A percentile compares a stretch with the other conserved stretches of the same genome.
phyloP scores from a whole-genome alignment of 1,140 invertebrate species.

The Ericerus pela region DNA sequence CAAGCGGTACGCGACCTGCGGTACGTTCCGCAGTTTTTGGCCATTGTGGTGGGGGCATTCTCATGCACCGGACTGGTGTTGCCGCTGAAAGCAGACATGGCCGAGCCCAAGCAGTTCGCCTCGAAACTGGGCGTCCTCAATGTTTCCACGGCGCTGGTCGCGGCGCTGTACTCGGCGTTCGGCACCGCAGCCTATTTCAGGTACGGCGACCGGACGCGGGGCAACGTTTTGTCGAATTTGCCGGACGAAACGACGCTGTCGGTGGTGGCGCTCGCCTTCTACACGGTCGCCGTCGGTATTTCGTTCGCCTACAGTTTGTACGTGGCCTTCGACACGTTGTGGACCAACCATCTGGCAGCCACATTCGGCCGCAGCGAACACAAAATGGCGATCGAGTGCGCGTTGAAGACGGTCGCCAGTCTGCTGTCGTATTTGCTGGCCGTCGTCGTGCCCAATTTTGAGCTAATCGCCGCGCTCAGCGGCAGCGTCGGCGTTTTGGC shows the following conservation, averaged over 20 bases:
- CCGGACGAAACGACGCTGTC: conserved; percentile 31
- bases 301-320: conserved; percentile 45
- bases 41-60: conserved; percentile 47
- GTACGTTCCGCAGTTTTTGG: conserved; percentile 44
- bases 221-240: conserved; percentile 30
- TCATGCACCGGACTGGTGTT: conserved; percentile 46
- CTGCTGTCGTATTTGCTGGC: background rate
- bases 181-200: conserved; percentile 39
- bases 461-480: background rate
- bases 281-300: conserved; percentile 40
- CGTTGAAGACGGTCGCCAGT: background rate
- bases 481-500: background rate
- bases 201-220: conserved; percentile 32
- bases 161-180: conserved; percentile 31
- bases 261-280: conserved; percentile 36
- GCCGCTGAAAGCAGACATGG: conserved; percentile 39
- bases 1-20: conserved; percentile 22
- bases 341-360: conserved; percentile 22
- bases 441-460: background rate
- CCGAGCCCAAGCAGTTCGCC: conserved; percentile 30
- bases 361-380: background rate
- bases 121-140: conserved; percentile 35
- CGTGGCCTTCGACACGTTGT: conserved; percentile 43
- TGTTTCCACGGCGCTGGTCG: conserved; percentile 34
- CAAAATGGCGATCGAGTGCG: background rate